These are phyloP conservation scores for Atrina japonica DNA, from an alignment of 2,888 invertebrate species.

Conservation along the genomic window DNA sequence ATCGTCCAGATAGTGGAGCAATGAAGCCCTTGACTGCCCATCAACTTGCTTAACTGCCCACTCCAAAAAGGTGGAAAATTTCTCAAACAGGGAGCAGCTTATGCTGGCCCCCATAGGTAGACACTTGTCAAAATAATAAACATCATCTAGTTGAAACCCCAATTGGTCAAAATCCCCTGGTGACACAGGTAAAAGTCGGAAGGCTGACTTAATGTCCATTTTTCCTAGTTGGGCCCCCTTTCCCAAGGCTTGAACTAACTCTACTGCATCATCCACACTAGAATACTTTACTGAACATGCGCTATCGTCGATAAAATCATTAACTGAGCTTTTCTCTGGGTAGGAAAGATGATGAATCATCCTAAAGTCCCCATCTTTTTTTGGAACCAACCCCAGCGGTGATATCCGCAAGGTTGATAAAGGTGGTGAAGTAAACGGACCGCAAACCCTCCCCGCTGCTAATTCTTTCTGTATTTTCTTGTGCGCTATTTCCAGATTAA, in stretches of 20 bases:
- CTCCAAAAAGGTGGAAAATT: conserved; percentile 46
- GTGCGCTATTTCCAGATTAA: not conserved
- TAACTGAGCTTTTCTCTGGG: not conserved
- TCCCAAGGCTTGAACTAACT: conserved; percentile 39
- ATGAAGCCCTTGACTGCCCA: not conserved
- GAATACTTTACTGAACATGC: conserved; percentile 45
- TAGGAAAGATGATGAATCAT: conserved; percentile 1
- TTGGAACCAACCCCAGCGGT: not conserved
- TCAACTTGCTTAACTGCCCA: not conserved
- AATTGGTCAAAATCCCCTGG: conserved; percentile 40
- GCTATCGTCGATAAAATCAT: conserved; percentile 30
- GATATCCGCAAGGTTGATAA: conserved; percentile 2
- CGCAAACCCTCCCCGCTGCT: not conserved
- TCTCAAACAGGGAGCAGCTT: conserved; percentile 44
- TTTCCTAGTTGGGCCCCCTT: conserved; percentile 26
- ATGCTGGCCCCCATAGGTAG: conserved; percentile 44
- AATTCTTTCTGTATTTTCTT: not conserved
- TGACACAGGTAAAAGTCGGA: conserved; percentile 32
- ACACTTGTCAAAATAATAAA: conserved; percentile 37
- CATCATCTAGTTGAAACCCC: conserved; percentile 34
- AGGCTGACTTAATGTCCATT: conserved; percentile 42
- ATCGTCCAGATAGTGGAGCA: conserved; percentile 17
- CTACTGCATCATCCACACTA: conserved; percentile 43
- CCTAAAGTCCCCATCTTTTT: conserved; percentile 4
- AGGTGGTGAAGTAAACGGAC: not conserved